These are phyloP conservation scores for Xiphophorus hellerii DNA, from an alignment of 2,113 vertebrate genomes.

Conservation along the genomic window DNA sequence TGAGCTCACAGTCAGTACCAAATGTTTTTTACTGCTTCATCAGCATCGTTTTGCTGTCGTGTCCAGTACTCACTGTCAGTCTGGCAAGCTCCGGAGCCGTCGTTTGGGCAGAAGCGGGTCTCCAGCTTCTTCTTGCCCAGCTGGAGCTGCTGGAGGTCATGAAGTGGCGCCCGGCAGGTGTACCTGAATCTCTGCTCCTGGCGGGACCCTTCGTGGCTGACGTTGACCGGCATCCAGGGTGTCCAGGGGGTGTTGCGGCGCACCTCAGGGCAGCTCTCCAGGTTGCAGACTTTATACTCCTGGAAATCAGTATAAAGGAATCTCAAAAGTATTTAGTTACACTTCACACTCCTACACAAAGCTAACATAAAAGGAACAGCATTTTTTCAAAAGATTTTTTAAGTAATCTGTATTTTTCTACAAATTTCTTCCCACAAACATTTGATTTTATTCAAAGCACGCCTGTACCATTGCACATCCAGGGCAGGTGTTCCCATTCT, in stretches of 20 bases:
- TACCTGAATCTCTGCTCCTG: conserved; percentile 96
- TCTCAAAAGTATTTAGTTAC: not conserved
- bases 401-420: not conserved
- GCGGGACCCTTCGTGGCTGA: conserved; percentile 88
- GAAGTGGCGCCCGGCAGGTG: conserved; percentile 89
- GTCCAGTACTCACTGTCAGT: conserved; percentile 84
- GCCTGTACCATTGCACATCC: conserved; percentile 86
- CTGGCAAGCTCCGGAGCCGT: conserved; percentile 86
- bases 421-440: not conserved
- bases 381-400: not conserved
- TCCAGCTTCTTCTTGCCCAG: conserved; percentile 91
- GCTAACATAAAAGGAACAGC: not conserved
- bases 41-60: not conserved
- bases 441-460: not conserved
- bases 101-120: conserved; percentile 89
- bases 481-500: conserved; percentile 89
- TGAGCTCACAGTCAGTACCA: not conserved
- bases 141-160: conserved; percentile 91
- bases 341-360: not conserved
- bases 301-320: conserved; percentile 50
- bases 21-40: not conserved
- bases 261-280: conserved; percentile 92
- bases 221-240: conserved; percentile 92
- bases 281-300: conserved; percentile 94
- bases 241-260: conserved; percentile 97